Evolutionary conservation across 2,888 invertebrate genomes (phyloP).

Genomic region (Myopa tessellatipennis): DNA sequence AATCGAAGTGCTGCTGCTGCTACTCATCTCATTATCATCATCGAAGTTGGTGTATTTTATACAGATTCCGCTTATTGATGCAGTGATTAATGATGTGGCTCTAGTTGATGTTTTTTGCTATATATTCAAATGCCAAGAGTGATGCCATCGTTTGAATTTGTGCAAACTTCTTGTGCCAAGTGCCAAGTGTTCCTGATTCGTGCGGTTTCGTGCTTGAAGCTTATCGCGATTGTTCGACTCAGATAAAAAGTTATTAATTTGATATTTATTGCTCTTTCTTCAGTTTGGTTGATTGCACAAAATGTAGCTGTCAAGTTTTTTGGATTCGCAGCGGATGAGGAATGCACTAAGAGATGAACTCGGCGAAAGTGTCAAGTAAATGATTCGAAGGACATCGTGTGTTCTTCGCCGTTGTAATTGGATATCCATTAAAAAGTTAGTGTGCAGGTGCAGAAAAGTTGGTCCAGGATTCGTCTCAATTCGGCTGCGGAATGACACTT

Average conservation of each 20-base stretch:
- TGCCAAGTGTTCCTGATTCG: not conserved
- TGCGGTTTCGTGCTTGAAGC: not conserved
- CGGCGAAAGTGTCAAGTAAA: no score
- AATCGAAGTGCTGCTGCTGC: not conserved
- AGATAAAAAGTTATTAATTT: slow-evolving; percentile 32
- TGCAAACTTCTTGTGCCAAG: not conserved
- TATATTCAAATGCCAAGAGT: slow-evolving; percentile 5
- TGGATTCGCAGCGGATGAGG: not conserved
- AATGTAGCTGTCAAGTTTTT: slow-evolving; percentile 26
- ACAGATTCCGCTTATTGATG: slow-evolving; percentile 57
- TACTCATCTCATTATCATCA: slow-evolving; percentile 25
- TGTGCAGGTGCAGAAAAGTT: no score
- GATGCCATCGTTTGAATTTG: slow-evolving; percentile 5
- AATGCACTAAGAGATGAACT: no score
- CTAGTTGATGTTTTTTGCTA: not conserved
- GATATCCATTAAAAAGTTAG: no score
- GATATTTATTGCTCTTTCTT: slow-evolving; percentile 26
- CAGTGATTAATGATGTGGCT: slow-evolving; percentile 61
- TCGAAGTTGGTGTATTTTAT: slow-evolving; percentile 38
- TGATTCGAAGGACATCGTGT: no score
- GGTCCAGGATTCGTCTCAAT: no score
- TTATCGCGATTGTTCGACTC: not conserved
- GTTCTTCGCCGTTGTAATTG: no score
- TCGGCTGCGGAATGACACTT: no score
- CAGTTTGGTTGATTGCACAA: not conserved